phyloP scores from a whole-genome alignment of 2,888 invertebrate species.

The Rhodophaea formosa region DNA sequence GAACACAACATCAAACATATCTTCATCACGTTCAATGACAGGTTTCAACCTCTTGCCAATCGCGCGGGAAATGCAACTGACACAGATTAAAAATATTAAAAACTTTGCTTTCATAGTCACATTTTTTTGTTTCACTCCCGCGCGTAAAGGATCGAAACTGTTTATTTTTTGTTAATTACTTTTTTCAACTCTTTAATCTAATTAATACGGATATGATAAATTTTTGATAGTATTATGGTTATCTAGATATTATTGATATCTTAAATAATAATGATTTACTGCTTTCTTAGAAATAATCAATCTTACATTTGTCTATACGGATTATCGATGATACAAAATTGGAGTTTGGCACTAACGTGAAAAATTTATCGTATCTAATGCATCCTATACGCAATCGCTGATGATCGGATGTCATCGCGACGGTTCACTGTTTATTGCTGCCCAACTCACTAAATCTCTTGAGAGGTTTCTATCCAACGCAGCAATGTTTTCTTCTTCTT shows the following conservation, averaged over 20 bases:
- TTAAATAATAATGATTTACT: background rate
- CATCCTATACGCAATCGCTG: too few species aligned
- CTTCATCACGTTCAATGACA: background rate
- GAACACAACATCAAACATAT: background rate
- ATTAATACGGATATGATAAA: constrained; percentile 13
- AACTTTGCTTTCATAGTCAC: constrained; percentile 5
- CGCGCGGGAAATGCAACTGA: constrained; percentile 8
- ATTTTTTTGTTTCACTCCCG: constrained; percentile 10
- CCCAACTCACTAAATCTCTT: too few species aligned
- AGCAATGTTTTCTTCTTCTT: too few species aligned
- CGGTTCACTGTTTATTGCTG: too few species aligned
- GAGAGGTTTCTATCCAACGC: too few species aligned
- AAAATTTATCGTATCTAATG: too few species aligned
- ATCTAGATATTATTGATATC: background rate
- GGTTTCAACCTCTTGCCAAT: background rate
- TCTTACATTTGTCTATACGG: background rate
- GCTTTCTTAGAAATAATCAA: background rate
- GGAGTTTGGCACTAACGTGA: background rate
- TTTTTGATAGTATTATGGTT: background rate
- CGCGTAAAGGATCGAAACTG: background rate
- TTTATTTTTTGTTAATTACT: background rate
- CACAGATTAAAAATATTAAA: constrained; percentile 11
- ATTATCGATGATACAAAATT: too few species aligned
- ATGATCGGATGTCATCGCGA: too few species aligned
- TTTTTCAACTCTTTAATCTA: background rate